Base-by-base conservation (phyloP, 2,888 invertebrate genomes). In the Acanthosoma haemorrhoidale region DNA sequence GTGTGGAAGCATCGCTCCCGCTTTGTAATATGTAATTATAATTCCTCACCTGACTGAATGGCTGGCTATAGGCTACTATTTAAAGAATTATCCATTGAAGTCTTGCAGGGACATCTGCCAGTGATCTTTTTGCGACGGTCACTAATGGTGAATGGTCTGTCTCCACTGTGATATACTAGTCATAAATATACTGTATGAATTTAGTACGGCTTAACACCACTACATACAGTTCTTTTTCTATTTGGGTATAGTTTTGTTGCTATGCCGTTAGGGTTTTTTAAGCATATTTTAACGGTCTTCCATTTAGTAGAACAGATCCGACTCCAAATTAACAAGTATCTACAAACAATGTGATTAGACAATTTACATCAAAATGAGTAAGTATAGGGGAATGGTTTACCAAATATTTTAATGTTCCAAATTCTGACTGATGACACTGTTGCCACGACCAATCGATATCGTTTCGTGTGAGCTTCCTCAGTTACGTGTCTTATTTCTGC, bases 401-500 rank as follows among this genome's bases (percentile, higher is more conserved):
- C 25, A 59, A 60, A 13, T 41, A 15, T 58, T 66, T 70, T 60
- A 68, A 29, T 15, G 25, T 61, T 61, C 61, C 36, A 71, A 71
- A 71, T 21, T 34, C 29, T 38, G 18, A 18, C 15, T 38, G 21
- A 38, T 59, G 60, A 38, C 36, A 36, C n/a, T 57, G 9, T 16
- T 58, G 31, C 71, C 68, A 68, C 2, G 2, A 16, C 68, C 41
- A 68, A 11, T 15, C 31, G 13, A 25, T 36, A 51, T 75, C 71
- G 69, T 74, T 69, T 58, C 69, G 70, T 43, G 74, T 58, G 18
- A 74, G 51, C 64, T 41, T 67, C 68, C 75, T 73, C 29, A 76
- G 63, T 16, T 69, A 60, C 29, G 34, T 68, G 34, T 73, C 74
- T 60, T 72, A 39, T 29, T 73, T 34, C 13, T 74, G 73, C n/a